phyloP scores from a whole-genome alignment of 2,888 invertebrate genomes.

The Eilema sororculum region DNA sequence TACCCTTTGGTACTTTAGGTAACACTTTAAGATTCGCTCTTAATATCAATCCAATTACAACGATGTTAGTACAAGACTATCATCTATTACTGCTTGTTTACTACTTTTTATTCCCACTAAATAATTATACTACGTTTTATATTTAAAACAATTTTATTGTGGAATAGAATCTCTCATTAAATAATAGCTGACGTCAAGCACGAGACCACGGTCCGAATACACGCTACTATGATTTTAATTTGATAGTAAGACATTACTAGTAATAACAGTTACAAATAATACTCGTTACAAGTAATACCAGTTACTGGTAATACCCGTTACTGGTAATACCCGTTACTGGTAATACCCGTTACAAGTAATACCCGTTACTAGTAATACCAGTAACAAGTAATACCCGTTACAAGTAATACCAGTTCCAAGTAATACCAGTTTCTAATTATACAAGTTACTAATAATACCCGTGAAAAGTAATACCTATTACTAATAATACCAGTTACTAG shows the following conservation, averaged over 20 bases:
- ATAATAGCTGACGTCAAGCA: not conserved
- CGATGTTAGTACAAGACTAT: not conserved
- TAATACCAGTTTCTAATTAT: too few relatives aligned
- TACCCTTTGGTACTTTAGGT: slow-evolving; percentile 1
- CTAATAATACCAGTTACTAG: too few relatives aligned
- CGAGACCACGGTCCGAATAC: not conserved
- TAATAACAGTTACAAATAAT: not conserved
- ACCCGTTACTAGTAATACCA: too few relatives aligned
- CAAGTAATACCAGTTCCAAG: too few relatives aligned
- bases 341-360: too few relatives aligned
- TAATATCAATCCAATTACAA: not conserved
- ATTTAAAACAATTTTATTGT: slow-evolving; percentile 1
- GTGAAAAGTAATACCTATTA: too few relatives aligned
- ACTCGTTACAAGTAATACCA: too few relatives aligned
- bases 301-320: too few relatives aligned
- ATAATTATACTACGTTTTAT: slow-evolving; percentile 1
- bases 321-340: too few relatives aligned
- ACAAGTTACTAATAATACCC: too few relatives aligned
- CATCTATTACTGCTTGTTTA: not conserved
- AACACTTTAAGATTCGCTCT: not conserved
- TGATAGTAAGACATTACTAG: not conserved
- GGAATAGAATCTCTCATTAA: not conserved
- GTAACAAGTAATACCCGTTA: too few relatives aligned
- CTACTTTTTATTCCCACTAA: slow-evolving; percentile 4
- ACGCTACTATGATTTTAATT: not conserved